Conservation (phyloP, 1,140 invertebrate species). For the Ostrea denselamellosa region DNA sequence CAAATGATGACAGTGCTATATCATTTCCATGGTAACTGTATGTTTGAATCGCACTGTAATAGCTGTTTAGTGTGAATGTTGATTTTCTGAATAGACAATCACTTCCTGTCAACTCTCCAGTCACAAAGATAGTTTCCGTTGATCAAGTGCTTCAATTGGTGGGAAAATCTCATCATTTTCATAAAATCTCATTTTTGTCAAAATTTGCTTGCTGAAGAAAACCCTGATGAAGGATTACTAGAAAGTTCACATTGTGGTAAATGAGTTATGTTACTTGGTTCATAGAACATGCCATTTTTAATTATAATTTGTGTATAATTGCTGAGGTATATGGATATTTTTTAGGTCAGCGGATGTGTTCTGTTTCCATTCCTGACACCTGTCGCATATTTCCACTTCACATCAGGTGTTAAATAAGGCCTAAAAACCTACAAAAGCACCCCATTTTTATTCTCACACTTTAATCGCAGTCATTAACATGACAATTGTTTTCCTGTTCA, state of each 20-base stretch:
- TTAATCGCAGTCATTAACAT: background rate
- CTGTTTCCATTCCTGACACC: background rate
- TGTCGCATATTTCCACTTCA: conserved; percentile 7
- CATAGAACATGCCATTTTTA: background rate
- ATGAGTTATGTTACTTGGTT: background rate
- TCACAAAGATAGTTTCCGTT: conserved; percentile 19
- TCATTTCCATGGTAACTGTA: background rate
- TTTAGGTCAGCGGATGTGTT: conserved; percentile 1
- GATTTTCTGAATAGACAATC: conserved; percentile 5
- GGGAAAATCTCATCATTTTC: conserved; percentile 32
- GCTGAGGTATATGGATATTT: background rate
- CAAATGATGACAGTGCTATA: background rate
- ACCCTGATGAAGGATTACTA: background rate
- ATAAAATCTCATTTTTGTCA: background rate
- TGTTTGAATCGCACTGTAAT: background rate
- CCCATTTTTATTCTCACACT: conserved; percentile 16
- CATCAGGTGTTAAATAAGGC: conserved; percentile 17
- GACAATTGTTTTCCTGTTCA: conserved; percentile 9
- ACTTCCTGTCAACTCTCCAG: background rate
- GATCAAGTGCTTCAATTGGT: conserved; percentile 14
- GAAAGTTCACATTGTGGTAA: background rate
- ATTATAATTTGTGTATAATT: conserved; percentile 6
- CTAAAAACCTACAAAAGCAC: background rate
- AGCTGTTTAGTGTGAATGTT: background rate
- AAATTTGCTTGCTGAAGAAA: background rate